Evolutionary conservation across 2,113 vertebrate genomes (phyloP), one percentile per base, ranked within the genome.

Genomic region (Hypomesus transpacificus): DNA sequence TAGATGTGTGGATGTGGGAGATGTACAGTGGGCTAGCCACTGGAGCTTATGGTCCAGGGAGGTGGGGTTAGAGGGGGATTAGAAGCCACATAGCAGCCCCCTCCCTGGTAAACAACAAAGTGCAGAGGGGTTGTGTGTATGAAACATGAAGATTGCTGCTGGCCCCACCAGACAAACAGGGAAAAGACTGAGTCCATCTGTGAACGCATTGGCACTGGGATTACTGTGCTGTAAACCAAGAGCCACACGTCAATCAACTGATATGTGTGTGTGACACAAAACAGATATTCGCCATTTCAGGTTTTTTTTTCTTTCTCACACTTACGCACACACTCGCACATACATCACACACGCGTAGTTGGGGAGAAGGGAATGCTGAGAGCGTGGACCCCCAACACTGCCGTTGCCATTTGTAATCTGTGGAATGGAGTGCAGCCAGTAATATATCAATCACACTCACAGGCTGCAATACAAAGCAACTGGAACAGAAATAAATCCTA

Each of bases 171-270:
- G 83, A 88, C 84, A 90, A 85, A 88, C 88, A 87, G 79, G 82
- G 69, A 75, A 46, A 86, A 87, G 82, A 87, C 81, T 72, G 82
- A 81, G 80, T 83, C 86, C 88, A 89, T 91, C 86, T 90, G 87
- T 85, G 84, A 85, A 85, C 83, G 74, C 82, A 79, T 78, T 68
- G 54, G 84, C 82, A 80, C 78, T 66, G 54, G 84, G 88, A 90
- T 90, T 89, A 89, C 81, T 75, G 76, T 39, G 73, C 77, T 83
- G 76, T 66, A 75, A 87, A 84, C 82, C 84, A 87, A 82, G 72
- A 84, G 77, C 81, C 76, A 61, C 82, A 81, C n/a, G 89, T 86
- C 88, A 87, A 86, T 90, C 87, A 89, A 74, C 77, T 1, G 3
- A 78, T 76, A 66, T 53, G 50, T 70, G 39, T 71, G 71, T 22